Base-by-base conservation (phyloP, 2,888 invertebrate species). In the Pseudanteris insignis region DNA sequence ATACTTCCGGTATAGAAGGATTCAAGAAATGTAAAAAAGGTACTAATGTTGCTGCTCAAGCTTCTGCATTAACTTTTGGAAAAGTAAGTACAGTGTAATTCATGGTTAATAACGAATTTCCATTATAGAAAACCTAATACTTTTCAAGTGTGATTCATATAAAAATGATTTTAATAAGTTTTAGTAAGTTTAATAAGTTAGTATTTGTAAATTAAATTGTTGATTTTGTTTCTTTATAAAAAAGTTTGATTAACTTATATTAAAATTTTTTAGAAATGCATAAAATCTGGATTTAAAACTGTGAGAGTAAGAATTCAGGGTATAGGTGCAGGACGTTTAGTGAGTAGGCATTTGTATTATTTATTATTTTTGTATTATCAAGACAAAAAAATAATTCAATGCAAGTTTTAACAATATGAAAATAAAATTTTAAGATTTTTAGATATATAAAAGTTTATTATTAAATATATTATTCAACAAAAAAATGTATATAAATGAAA, bases 21-120 rank as follows among this genome's bases (percentile, higher is more conserved):
- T 98, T 96, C 74, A 96, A 94, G 81, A 93, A 96, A 79, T 89
- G 95, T 0, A 88, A 90, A 68, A 97, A 97, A 81, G 96, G 96
- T 61, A 97, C 97, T 2, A 96, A 95, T 76, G 90, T 97, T 72
- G 97, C 97, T 26, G 97, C 96, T 1, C 96, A 98, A 81, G 92
- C 96, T 7, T 92, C 96, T 13, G 96, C 93, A 13, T 87, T 95
- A 46, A 87, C 84, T 53, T 81, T 95, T 68, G 89, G 90, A 66
- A 82, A 83, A 54, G 93, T 93, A 83, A 36, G 25, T 34, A 33
- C 13, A n/a, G n/a, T 33, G 4, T 6, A 41, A 14, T 34, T 15
- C 34, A 32, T 24, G 33, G 9, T 18, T 2, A 10, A 21, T 7
- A 21, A 21, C n/a, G n/a, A n/a, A n/a, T n/a, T n/a, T n/a, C n/a